phyloP scores from a whole-genome alignment of 2,888 invertebrate species.

The Pheosia tremula region DNA sequence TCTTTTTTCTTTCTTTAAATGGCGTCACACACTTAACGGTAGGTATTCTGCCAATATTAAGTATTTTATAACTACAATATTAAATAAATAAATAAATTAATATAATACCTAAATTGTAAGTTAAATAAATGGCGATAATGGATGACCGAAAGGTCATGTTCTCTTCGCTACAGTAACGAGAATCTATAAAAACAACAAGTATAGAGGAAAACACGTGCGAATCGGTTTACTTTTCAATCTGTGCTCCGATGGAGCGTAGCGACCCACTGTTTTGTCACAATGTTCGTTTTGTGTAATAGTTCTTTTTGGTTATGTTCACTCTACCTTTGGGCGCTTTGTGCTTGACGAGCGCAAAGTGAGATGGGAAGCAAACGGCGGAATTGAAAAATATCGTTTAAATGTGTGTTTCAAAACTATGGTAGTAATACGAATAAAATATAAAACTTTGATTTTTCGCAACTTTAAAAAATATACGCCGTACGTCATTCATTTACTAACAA shows the following conservation, averaged over 20 bases:
- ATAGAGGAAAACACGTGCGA: conserved; percentile 5
- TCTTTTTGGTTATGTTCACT: conserved; percentile 5
- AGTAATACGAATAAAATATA: too few relatives aligned
- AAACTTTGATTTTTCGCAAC: too few relatives aligned
- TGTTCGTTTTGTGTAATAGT: conserved; percentile 6
- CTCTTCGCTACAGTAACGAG: not conserved
- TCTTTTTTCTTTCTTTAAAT: too few relatives aligned
- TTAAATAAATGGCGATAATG: too few relatives aligned
- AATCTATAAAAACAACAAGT: not conserved
- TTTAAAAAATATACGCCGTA: too few relatives aligned
- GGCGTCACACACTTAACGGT: too few relatives aligned
- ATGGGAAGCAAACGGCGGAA: not conserved
- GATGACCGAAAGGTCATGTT: not conserved
- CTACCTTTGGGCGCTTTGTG: not conserved
- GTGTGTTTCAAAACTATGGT: too few relatives aligned
- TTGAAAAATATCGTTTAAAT: not conserved
- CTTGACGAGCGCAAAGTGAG: not conserved
- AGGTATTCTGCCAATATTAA: too few relatives aligned
- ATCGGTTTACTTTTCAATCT: conserved; percentile 9
- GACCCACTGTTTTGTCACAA: not conserved
- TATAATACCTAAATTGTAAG: too few relatives aligned
- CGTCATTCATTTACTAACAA: too few relatives aligned
- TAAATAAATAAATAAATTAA: too few relatives aligned
- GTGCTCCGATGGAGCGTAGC: not conserved
- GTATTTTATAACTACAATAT: too few relatives aligned